Conservation (phyloP, 2,113 vertebrate species). For the Phoxinus phoxinus region DNA sequence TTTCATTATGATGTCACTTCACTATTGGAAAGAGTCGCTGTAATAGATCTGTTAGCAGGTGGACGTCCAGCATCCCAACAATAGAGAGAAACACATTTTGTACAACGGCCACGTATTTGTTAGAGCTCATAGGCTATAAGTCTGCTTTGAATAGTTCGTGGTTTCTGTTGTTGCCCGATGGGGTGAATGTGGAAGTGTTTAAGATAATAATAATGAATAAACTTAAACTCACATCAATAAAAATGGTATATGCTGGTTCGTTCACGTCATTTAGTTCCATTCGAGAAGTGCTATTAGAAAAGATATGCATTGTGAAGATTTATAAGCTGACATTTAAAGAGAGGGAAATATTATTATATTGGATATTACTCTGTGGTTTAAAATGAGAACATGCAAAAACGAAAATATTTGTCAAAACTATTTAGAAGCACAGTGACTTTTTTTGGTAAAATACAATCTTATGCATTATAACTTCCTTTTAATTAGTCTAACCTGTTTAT, state of each 20-base stretch:
- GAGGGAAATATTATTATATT: background rate
- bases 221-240: background rate
- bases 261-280: background rate
- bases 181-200: constrained; percentile 4
- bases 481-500: too few relatives aligned
- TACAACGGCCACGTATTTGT: constrained; percentile 2
- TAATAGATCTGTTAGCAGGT: constrained; percentile 55
- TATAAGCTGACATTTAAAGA: background rate
- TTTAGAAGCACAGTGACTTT: background rate
- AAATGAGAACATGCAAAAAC: background rate
- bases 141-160: background rate
- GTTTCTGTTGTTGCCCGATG: background rate
- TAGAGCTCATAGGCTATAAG: background rate
- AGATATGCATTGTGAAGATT: background rate
- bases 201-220: background rate
- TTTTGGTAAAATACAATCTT: too few relatives aligned
- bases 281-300: background rate
- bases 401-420: background rate
- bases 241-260: background rate
- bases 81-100: constrained; percentile 2
- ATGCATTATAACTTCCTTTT: too few relatives aligned
- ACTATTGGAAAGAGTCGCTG: constrained; percentile 62
- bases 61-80: constrained; percentile 13
- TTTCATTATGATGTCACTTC: constrained; percentile 64
- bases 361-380: background rate